Base-by-base conservation (phyloP, 2,797 vertebrate species). In the Mycteria americana region DNA sequence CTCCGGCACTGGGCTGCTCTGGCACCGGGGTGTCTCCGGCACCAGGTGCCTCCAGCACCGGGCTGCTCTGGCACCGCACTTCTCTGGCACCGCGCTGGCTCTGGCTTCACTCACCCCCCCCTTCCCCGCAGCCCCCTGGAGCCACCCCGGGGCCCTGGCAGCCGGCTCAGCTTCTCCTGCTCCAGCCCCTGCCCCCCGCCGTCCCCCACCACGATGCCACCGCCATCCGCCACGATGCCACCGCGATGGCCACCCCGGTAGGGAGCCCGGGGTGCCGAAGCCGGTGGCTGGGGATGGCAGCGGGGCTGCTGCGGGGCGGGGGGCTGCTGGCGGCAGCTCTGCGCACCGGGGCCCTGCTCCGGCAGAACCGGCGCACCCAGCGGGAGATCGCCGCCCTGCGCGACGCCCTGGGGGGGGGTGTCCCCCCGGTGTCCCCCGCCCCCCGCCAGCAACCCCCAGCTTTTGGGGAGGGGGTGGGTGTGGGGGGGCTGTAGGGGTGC, bases 261-360 rank as follows among this genome's bases (percentile, higher is more conserved):
- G 46, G 65, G 65, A 50, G 12, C 33, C 17, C 5, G 2, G 33
- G 13, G 10, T 35, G n/a, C n/a, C 46, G 4, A 30, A 69, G 8
- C 7, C 18, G 10, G n/a, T 21, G 5, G 15, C 35, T 30, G 48
- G 48, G 28, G 68, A 10, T 7, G 8, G 51, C 10, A 4, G 48
- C 2, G 19, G 68, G 51, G 48, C 13, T 51, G 28, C 15, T 51
- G 48, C 4, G 10, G 39, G 7, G 19, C 12, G 48, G 35, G 19
- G 48, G 35, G 48, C 48, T 53, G 68, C 27, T 70, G 35, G 68
- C 14, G 1, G 35, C 4, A 8, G 48, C 98, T 19, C 95, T 99
- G 97, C 98, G 98, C 81, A 99, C 98, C 14, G 98, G 98, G 97
- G 98, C 99, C 90, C 97, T 99, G 62, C 98, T 98, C 68, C 97